A percentile compares a stretch with the other conserved stretches of the same genome.
phyloP scores from a whole-genome alignment of 1,140 invertebrate genomes.

The Mesaphorura yosii region DNA sequence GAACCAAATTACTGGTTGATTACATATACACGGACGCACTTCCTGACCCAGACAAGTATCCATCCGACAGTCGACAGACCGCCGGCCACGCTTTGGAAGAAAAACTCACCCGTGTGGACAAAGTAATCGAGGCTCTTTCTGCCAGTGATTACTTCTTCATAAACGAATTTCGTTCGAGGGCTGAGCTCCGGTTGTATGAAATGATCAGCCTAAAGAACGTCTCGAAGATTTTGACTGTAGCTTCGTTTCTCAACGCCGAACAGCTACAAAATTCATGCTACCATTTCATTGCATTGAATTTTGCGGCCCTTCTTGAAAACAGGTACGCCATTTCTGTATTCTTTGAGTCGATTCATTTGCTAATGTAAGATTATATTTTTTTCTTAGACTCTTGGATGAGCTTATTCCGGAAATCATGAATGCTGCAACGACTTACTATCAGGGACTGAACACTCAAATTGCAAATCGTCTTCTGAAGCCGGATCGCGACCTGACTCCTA shows the following conservation, averaged over 20 bases:
- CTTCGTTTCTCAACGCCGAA: conserved; percentile 51
- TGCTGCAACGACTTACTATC: too few species aligned
- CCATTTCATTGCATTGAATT: conserved; percentile 57
- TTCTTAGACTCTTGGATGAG: conserved; percentile 7
- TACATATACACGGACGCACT: conserved; percentile 55
- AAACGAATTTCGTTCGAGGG: conserved; percentile 42
- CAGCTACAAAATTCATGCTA: conserved; percentile 55
- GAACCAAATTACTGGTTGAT: conserved; percentile 44
- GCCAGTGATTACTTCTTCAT: conserved; percentile 58
- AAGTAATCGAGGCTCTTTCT: conserved; percentile 53
- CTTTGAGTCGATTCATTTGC: not conserved
- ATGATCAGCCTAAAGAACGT: conserved; percentile 56
- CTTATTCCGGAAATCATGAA: conserved; percentile 1
- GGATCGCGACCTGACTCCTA: too few species aligned
- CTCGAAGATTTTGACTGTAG: conserved; percentile 52
- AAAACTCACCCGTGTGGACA: too few species aligned
- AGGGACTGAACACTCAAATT: too few species aligned
- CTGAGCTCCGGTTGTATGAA: conserved; percentile 49
- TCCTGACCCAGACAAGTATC: conserved; percentile 40
- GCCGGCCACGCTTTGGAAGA: too few species aligned
- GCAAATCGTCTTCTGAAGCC: too few species aligned
- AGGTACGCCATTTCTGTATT: conserved; percentile 34
- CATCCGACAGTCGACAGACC: conserved; percentile 37
- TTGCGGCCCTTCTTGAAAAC: conserved; percentile 53
- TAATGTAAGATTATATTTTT: not conserved